These are phyloP conservation scores for Diorhabda sublineata DNA, from an alignment of 1,140 invertebrate species.

Conservation along the genomic window DNA sequence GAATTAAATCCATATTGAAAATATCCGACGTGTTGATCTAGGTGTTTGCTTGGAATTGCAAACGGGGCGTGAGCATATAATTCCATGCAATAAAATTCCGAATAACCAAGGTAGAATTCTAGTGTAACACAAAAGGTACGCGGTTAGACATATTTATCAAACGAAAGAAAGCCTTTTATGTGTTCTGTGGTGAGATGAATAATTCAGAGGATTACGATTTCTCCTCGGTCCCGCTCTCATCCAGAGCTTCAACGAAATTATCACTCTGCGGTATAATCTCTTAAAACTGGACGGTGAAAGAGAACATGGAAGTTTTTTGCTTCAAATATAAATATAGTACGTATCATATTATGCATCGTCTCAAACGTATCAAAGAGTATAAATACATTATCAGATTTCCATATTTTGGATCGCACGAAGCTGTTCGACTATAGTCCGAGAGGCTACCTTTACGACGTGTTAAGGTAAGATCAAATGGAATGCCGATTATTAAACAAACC, in stretches of 20 bases:
- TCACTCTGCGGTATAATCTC: neutral
- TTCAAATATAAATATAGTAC: no score
- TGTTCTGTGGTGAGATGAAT: neutral
- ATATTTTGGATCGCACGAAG: no score
- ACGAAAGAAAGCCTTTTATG: neutral
- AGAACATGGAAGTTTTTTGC: neutral
- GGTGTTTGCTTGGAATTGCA: no score
- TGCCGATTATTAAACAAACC: no score
- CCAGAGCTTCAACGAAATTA: neutral
- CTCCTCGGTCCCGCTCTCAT: neutral
- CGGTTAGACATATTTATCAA: conserved; percentile 2
- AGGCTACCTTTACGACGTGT: no score
- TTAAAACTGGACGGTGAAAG: neutral
- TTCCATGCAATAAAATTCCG: neutral
- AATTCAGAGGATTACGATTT: neutral
- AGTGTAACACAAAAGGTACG: neutral
- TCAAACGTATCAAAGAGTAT: no score
- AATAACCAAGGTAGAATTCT: neutral
- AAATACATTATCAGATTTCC: no score
- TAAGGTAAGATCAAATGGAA: no score
- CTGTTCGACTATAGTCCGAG: no score
- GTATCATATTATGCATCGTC: no score
- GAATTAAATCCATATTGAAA: no score
- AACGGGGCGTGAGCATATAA: neutral
- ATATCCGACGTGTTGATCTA: no score